Evolutionary conservation across 2,888 invertebrate genomes (phyloP).

Genomic region (Lamproptera curius): DNA sequence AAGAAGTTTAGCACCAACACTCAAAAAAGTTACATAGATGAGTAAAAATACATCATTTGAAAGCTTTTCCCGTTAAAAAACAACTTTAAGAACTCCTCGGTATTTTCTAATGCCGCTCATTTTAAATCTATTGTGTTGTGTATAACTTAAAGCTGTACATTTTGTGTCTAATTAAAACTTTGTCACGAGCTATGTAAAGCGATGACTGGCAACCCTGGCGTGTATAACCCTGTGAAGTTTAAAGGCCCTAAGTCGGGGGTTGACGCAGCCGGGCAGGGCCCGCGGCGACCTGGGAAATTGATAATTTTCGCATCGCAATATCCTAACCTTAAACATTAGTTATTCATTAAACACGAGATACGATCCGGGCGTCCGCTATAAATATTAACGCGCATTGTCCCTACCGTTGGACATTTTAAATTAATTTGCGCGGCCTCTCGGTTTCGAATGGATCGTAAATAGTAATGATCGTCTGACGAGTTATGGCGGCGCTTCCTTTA

Average conservation of each 20-base stretch:
- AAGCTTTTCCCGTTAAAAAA: too few species aligned
- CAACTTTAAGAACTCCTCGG: too few species aligned
- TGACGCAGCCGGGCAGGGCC: conserved; percentile 33
- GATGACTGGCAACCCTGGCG: conserved; percentile 40
- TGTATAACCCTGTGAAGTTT: conserved; percentile 28
- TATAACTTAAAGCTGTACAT: too few species aligned
- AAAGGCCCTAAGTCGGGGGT: conserved; percentile 59
- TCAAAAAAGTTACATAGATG: too few species aligned
- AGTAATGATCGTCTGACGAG: conserved; percentile 21
- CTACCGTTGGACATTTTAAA: conserved; percentile 55
- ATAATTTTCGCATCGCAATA: conserved; percentile 64
- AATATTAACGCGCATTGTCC: conserved; percentile 66
- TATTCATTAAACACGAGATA: conserved; percentile 67
- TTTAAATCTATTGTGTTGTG: too few species aligned
- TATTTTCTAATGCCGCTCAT: too few species aligned
- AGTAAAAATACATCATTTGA: too few species aligned
- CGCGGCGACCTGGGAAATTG: conserved; percentile 52
- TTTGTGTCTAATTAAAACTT: too few species aligned
- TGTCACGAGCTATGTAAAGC: too few species aligned
- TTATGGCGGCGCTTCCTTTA: not conserved
- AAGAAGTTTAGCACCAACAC: too few species aligned
- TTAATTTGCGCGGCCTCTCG: conserved; percentile 46
- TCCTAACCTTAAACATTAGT: conserved; percentile 61
- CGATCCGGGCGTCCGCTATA: conserved; percentile 57
- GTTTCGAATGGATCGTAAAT: conserved; percentile 34